Percentiles rank a stretch among this genome's conserved stretches.
These are phyloP conservation scores for Rhea americana DNA, from an alignment of 2,113 vertebrate species.

Conservation along the genomic window DNA sequence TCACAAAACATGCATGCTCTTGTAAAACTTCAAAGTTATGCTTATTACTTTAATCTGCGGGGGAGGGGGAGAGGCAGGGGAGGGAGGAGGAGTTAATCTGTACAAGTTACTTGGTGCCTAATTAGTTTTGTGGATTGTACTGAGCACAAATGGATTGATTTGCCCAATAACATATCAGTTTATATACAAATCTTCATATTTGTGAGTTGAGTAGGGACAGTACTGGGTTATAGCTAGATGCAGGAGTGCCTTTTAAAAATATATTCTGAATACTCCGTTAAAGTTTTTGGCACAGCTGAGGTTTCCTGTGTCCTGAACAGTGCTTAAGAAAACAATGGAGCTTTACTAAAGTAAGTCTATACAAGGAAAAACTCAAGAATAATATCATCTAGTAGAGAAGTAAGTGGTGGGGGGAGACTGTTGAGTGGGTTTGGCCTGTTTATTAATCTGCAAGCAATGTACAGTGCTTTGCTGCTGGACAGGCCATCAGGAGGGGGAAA, in stretches of 20 bases:
- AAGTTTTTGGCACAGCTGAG: conserved; percentile 16
- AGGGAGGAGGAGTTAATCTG: neutral
- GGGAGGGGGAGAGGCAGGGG: no score
- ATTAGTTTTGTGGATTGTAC: neutral
- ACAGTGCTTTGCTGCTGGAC: conserved; percentile 9
- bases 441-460: neutral
- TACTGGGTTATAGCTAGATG: neutral
- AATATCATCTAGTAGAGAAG: neutral
- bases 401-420: neutral
- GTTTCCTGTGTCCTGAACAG: conserved; percentile 32
- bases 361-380: neutral
- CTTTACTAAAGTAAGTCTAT: neutral
- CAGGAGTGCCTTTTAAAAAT: conserved; percentile 8
- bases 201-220: neutral
- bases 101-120: neutral
- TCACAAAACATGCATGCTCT: neutral
- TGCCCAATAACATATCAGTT: neutral
- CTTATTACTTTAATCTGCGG: neutral
- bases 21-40: neutral
- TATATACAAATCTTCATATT: neutral
- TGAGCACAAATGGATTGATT: neutral
- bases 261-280: neutral
- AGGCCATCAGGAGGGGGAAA: neutral
- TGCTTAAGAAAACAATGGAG: neutral
- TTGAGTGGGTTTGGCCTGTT: neutral